These are phyloP conservation scores for Babyrousa celebensis DNA, from an alignment of 2,797 vertebrate species.

Conservation along the genomic window DNA sequence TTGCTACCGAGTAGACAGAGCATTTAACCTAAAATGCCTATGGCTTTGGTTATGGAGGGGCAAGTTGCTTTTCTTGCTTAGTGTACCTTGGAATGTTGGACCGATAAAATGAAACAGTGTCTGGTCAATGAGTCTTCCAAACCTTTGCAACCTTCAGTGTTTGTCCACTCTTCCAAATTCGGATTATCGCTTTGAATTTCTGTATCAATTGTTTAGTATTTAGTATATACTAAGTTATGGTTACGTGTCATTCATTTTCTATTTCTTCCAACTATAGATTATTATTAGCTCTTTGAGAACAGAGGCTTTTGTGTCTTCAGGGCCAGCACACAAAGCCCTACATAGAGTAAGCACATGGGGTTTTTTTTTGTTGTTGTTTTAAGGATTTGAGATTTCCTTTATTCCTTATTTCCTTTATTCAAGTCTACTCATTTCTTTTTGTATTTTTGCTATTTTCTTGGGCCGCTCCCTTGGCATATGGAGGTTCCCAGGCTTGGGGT, in stretches of 20 bases:
- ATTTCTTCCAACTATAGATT: background rate
- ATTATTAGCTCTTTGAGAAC: conserved; percentile 21
- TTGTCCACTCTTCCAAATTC: conserved; percentile 18
- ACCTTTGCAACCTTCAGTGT: background rate
- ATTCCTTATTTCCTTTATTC: conserved; percentile 44
- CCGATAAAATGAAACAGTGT: background rate
- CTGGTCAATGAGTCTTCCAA: background rate
- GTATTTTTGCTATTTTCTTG: no score
- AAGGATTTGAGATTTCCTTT: conserved; percentile 50
- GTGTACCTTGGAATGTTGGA: background rate
- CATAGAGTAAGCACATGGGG: background rate
- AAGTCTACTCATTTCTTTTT: background rate
- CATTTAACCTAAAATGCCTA: background rate
- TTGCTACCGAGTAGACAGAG: background rate
- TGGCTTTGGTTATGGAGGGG: background rate
- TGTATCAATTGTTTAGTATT: background rate
- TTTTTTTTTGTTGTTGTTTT: background rate
- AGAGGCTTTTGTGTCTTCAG: background rate
- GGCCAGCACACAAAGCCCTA: background rate
- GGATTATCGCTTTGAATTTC: conserved; percentile 39
- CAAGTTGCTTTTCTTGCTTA: conserved; percentile 33
- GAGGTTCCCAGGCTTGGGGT: no score
- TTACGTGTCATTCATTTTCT: background rate
- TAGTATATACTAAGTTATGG: background rate
- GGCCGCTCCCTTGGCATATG: no score